A percentile compares a stretch with the other conserved stretches of the same genome.
Conservation (phyloP, 2,888 invertebrate species). For the Argyra leucocephala region DNA sequence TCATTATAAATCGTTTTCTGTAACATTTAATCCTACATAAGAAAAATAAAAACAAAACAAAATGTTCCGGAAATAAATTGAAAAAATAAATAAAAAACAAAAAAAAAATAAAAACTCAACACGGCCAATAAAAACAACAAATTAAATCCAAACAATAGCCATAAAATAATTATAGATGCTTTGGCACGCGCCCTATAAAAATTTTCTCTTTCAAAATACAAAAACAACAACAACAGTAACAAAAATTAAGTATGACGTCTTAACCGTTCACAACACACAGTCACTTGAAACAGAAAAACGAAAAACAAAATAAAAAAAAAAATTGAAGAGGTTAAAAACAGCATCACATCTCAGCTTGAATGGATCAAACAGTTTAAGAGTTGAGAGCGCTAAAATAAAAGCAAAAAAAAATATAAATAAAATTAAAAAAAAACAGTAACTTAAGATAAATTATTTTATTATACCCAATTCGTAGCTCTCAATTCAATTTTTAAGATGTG, state of each 20-base stretch:
- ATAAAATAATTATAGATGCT: conserved; percentile 3
- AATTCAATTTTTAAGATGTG: background rate
- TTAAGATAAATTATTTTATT: background rate
- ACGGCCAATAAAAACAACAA: background rate
- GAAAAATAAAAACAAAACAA: background rate
- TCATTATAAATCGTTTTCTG: too few species aligned
- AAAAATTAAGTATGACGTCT: background rate
- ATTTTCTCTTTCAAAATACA: background rate
- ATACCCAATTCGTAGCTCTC: background rate
- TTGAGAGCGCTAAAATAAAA: background rate
- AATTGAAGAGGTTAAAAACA: conserved; percentile 4
- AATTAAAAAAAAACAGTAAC: background rate
- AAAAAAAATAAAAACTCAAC: background rate
- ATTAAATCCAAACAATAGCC: background rate
- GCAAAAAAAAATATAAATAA: background rate
- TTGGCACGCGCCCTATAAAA: conserved; percentile 1
- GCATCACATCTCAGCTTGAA: conserved; percentile 11
- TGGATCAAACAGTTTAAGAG: conserved; percentile 4
- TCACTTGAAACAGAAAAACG: background rate
- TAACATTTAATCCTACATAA: too few species aligned
- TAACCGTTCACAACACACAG: background rate
- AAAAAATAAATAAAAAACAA: too few species aligned
- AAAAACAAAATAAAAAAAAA: background rate
- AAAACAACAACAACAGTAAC: background rate
- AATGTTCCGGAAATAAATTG: background rate